phyloP scores from a whole-genome alignment of 2,113 vertebrate species.

The Syngnathoides biaculeatus region DNA sequence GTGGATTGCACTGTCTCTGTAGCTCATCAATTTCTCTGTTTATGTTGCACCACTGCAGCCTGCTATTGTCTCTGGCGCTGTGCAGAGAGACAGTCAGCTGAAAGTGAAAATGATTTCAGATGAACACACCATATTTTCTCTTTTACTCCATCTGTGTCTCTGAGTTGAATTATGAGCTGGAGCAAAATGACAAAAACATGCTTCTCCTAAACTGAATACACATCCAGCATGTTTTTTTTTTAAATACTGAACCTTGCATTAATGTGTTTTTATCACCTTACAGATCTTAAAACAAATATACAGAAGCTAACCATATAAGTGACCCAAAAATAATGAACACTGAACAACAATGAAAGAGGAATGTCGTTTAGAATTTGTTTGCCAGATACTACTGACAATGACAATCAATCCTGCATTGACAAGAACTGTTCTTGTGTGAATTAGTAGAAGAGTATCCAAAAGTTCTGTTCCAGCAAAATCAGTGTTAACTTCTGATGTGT shows the following conservation, averaged over 20 bases:
- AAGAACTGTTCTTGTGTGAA: too few species aligned
- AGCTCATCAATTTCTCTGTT: constrained; percentile 21
- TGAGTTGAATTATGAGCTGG: not conserved
- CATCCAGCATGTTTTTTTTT: not conserved
- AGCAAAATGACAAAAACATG: not conserved
- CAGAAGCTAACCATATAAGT: not conserved
- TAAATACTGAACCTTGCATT: not conserved
- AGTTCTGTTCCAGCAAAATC: too few species aligned
- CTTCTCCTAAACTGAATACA: not conserved
- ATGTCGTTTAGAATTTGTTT: too few species aligned
- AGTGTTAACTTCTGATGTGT: too few species aligned
- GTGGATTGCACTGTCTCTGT: constrained; percentile 24
- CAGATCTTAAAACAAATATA: not conserved
- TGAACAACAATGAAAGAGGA: too few species aligned
- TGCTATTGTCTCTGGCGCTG: constrained; percentile 5
- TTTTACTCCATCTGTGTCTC: constrained; percentile 6
- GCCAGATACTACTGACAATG: too few species aligned
- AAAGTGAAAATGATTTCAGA: constrained; percentile 16
- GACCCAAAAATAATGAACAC: too few species aligned
- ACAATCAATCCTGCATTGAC: too few species aligned
- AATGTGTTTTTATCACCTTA: not conserved
- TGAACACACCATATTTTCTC: constrained; percentile 4
- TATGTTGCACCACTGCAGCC: constrained; percentile 14
- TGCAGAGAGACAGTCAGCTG: constrained; percentile 17
- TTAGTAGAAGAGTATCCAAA: too few species aligned